Conservation (phyloP, 2,888 invertebrate species). For the Amorpha juglandis region DNA sequence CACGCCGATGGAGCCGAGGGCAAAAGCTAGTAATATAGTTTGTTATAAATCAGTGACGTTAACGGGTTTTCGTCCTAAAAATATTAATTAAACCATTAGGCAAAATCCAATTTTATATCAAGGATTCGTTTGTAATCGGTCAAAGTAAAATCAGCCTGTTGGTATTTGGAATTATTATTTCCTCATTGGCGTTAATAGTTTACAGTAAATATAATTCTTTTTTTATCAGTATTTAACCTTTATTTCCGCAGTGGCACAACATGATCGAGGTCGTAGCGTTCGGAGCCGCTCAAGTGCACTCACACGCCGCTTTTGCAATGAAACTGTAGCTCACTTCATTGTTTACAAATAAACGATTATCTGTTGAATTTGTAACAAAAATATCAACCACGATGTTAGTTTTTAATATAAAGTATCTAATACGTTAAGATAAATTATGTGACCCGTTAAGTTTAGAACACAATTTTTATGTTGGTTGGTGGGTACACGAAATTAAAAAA, state of each 20-base stretch:
- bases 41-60: background rate
- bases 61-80: background rate
- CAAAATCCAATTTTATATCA: background rate
- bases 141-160: conserved; percentile 1
- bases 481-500: too few relatives aligned
- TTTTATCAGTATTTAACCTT: conserved; percentile 38
- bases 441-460: too few relatives aligned
- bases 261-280: conserved; percentile 35
- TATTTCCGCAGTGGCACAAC: conserved; percentile 45
- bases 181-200: conserved; percentile 29
- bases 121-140: conserved; percentile 16
- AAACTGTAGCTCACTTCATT: conserved; percentile 40
- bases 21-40: too few relatives aligned
- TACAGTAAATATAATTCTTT: conserved; percentile 12
- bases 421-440: too few relatives aligned
- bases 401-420: too few relatives aligned
- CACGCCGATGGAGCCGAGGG: too few relatives aligned
- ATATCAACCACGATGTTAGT: background rate
- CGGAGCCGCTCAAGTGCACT: conserved; percentile 43
- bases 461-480: too few relatives aligned
- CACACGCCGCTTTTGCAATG: conserved; percentile 41
- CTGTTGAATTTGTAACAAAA: background rate
- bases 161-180: conserved; percentile 27
- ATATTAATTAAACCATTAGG: background rate
- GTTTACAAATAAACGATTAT: conserved; percentile 38